Base-by-base conservation (phyloP, 2,888 invertebrate species). In the Drosophila flavopinicola region DNA sequence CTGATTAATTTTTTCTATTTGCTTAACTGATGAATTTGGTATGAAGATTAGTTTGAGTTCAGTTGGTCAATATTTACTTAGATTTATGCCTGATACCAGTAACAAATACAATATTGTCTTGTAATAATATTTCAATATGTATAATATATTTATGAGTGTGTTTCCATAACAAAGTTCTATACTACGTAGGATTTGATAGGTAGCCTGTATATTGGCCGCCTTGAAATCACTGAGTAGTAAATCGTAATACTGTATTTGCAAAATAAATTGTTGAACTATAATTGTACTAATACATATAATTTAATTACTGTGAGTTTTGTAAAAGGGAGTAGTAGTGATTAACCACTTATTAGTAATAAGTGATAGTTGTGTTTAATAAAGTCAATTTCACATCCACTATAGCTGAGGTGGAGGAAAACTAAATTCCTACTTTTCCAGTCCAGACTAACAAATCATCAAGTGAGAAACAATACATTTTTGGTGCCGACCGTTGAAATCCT, bases 181-280 rank as follows among this genome's bases (percentile, higher is more conserved):
- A 44, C 17, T 17, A 10, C 10, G 17, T 15, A 24, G 2, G 6
- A 17, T 25, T 11, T 6, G 7, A 41, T 25, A 25, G 13, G 5
- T 5, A 25, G 9, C 24, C 24, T 17, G 15, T n/a, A 1, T 11
- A 9, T 25, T 37, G 37, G 9, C 25, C n/a, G 23, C 39, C 10
- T 35, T 17, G 3, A 42, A n/a, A 42, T 41, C 11, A 32, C 20
- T 13, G 32, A 57, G 29, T 24, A 32, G 7, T 7, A 57, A 30
- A 30, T 6, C 25, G 30, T 11, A 57, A 57, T 38, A 44, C 38
- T 58, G 27, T 47, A 37, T 45, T 59, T 47, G 10, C 27, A 32
- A 39, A 59, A 39, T 59, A 47, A 59, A 47, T 47, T 39, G 60
- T 59, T 58, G 15, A 59, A 27, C 27, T 39, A 27, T 30, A 13